Evolutionary conservation across 2,888 invertebrate species (phyloP).

Genomic region (Nezara viridula): DNA sequence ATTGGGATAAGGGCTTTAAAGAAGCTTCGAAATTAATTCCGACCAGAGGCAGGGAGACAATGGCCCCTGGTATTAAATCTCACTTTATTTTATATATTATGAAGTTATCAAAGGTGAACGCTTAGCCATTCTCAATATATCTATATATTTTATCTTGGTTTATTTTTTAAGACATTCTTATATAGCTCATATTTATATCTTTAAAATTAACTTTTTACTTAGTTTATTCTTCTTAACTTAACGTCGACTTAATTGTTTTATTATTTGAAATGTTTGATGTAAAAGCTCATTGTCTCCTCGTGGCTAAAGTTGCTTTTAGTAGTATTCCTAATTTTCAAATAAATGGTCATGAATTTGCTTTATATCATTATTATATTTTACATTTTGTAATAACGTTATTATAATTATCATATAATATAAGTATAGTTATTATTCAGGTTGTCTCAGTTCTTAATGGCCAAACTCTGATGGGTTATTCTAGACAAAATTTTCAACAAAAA

Average conservation of each 20-base stretch:
- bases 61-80: conserved; percentile 9
- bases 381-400: too few species aligned
- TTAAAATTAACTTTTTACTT: neutral
- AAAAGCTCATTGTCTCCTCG: too few species aligned
- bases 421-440: too few species aligned
- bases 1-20: conserved; percentile 57
- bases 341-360: neutral
- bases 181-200: neutral
- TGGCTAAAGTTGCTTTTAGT: neutral
- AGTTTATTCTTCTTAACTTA: too few species aligned
- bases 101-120: conserved; percentile 5
- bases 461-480: too few species aligned
- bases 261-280: neutral
- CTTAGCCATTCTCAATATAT: neutral
- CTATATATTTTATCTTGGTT: neutral
- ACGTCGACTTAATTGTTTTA: neutral
- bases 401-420: too few species aligned
- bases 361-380: too few species aligned
- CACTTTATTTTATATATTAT: conserved; percentile 44
- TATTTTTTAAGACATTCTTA: neutral
- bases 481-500: too few species aligned
- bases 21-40: conserved; percentile 58
- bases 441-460: too few species aligned
- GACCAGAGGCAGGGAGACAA: conserved; percentile 38
- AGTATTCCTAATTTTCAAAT: neutral